Evolutionary conservation across 2,797 vertebrate genomes (phyloP).

Genomic region (Enteromius mattozi): DNA sequence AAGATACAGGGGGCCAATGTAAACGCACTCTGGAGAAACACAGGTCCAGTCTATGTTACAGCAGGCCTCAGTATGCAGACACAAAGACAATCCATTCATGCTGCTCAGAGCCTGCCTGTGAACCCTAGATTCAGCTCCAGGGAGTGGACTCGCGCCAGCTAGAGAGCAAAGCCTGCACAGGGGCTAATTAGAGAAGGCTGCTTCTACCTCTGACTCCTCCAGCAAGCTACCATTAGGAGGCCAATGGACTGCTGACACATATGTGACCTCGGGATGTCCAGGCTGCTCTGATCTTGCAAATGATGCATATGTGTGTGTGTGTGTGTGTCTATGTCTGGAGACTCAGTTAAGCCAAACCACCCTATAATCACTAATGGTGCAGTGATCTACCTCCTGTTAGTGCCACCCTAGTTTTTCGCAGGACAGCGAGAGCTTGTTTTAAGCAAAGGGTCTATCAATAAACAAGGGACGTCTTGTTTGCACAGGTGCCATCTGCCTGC

Average conservation of each 20-base stretch:
- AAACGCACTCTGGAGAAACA: constrained; percentile 79
- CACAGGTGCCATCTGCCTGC: constrained; percentile 76
- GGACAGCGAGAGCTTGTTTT: constrained; percentile 60
- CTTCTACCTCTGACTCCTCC: constrained; percentile 62
- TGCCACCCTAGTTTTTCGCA: constrained; percentile 63
- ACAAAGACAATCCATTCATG: constrained; percentile 84
- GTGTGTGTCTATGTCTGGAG: constrained; percentile 25
- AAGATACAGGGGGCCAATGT: constrained; percentile 75
- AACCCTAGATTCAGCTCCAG: constrained; percentile 80
- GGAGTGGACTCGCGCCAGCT: constrained; percentile 75
- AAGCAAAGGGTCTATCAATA: constrained; percentile 66
- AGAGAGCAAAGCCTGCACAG: constrained; percentile 68
- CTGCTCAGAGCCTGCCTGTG: constrained; percentile 77
- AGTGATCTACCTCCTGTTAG: constrained; percentile 45
- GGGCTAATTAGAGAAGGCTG: constrained; percentile 77
- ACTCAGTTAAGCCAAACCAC: constrained; percentile 23
- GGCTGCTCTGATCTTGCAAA: constrained; percentile 60
- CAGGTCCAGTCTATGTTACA: constrained; percentile 78
- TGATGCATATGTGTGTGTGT: constrained; percentile 10
- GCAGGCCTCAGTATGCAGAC: constrained; percentile 80
- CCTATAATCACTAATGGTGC: constrained; percentile 56
- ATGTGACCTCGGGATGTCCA: constrained; percentile 58
- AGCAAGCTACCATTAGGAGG: constrained; percentile 73
- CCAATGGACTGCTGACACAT: constrained; percentile 71
- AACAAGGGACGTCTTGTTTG: constrained; percentile 74